A percentile compares a stretch with the other conserved stretches of the same genome.
Conservation (phyloP, 2,888 invertebrate species). For the Mythimna vitellina region DNA sequence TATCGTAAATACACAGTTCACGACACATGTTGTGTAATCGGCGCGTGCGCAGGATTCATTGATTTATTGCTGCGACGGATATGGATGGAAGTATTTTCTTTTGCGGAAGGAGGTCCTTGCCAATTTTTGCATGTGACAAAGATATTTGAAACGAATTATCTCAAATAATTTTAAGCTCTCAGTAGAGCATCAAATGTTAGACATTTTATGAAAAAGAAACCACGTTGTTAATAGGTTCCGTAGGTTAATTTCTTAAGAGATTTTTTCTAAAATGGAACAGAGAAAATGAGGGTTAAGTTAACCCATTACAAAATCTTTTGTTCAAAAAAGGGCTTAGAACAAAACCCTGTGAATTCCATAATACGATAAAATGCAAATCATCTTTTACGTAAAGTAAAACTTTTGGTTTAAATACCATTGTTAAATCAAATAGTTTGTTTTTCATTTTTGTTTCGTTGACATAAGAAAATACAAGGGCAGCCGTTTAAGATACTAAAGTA, state of each 20-base stretch:
- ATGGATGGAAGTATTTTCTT: background rate
- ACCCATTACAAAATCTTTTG: too few species aligned
- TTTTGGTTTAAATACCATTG: background rate
- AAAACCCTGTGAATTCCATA: background rate
- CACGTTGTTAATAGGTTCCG: background rate
- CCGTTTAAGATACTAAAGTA: slow-evolving; percentile 53
- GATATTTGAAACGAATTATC: too few species aligned
- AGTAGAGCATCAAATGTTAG: too few species aligned
- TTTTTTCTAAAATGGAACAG: background rate
- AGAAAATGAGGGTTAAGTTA: background rate
- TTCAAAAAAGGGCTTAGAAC: background rate
- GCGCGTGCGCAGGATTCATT: slow-evolving; percentile 34
- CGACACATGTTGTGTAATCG: slow-evolving; percentile 3
- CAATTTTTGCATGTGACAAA: too few species aligned
- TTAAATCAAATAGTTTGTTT: background rate
- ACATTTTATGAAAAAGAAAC: too few species aligned
- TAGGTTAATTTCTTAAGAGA: background rate
- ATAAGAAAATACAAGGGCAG: slow-evolving; percentile 6
- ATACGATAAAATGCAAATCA: background rate
- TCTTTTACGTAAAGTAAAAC: background rate
- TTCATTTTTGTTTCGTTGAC: background rate
- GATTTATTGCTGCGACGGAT: slow-evolving; percentile 33
- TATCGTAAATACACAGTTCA: slow-evolving; percentile 8
- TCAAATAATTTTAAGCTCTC: too few species aligned
- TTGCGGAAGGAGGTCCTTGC: background rate